These are phyloP conservation scores for Drosophila vallismaia DNA, from an alignment of 2,888 invertebrate species.

Conservation along the genomic window DNA sequence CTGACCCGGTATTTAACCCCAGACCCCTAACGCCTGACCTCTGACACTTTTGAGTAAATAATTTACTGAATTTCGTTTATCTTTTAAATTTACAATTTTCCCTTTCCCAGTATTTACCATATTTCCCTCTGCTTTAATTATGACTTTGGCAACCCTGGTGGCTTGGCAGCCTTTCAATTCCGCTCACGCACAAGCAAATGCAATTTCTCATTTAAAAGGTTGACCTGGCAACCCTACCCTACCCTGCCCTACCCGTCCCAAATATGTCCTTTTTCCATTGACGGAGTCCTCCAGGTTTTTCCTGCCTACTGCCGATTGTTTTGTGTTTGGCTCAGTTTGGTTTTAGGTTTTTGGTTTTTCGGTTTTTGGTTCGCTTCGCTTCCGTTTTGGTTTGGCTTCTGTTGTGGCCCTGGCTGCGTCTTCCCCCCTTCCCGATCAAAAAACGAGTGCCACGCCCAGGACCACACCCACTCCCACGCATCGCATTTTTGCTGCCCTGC, in stretches of 20 bases:
- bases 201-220: constrained; percentile 55
- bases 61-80: neutral
- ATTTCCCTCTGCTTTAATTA: constrained; percentile 36
- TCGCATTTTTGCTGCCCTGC: constrained; percentile 26
- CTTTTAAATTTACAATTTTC: neutral
- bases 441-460: constrained; percentile 32
- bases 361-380: constrained; percentile 8
- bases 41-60: constrained; percentile 12
- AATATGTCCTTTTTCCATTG: neutral
- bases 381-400: constrained; percentile 9
- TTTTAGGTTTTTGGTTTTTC: constrained; percentile 1
- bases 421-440: no score
- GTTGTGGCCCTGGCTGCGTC: neutral
- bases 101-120: neutral
- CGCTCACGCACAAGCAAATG: constrained; percentile 36
- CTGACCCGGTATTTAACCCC: constrained; percentile 22
- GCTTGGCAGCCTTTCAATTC: constrained; percentile 66
- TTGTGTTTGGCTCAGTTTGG: constrained; percentile 39
- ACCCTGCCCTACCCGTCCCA: neutral
- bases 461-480: constrained; percentile 31
- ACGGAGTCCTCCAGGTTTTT: neutral
- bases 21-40: neutral
- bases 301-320: constrained; percentile 45
- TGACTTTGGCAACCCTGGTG: constrained; percentile 33
- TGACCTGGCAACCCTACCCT: constrained; percentile 26